Percentiles rank a stretch among this genome's conserved stretches.
phyloP scores from a whole-genome alignment of 2,113 vertebrate species.

The Megaleporinus macrocephalus region DNA sequence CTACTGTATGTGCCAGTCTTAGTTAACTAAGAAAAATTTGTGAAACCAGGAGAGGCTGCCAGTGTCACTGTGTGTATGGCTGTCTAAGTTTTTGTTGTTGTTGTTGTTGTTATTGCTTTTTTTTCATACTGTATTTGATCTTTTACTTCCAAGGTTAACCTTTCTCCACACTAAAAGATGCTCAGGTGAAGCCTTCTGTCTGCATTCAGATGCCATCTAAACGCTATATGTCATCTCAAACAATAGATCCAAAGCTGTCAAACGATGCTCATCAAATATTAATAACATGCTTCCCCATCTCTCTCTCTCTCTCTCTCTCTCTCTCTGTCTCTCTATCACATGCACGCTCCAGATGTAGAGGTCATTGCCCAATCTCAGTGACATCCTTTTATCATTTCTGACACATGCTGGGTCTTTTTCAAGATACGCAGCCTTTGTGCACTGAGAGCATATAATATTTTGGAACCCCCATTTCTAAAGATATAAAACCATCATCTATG shows the following conservation, averaged over 20 bases:
- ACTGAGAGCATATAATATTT: background rate
- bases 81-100: background rate
- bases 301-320: background rate
- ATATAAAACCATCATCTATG: background rate
- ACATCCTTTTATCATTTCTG: slow-evolving; percentile 12
- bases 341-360: slow-evolving; percentile 28
- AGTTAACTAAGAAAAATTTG: background rate
- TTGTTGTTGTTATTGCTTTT: background rate
- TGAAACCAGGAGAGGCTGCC: background rate
- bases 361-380: slow-evolving; percentile 3
- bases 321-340: background rate
- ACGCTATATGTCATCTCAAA: slow-evolving; percentile 1
- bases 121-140: slow-evolving; percentile 6
- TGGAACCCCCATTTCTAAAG: background rate
- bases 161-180: slow-evolving; percentile 10
- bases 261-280: slow-evolving; percentile 31
- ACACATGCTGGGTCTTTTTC: background rate
- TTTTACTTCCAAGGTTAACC: slow-evolving; percentile 7
- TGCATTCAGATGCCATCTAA: background rate
- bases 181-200: background rate
- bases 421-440: background rate
- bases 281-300: background rate
- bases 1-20: background rate
- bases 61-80: background rate
- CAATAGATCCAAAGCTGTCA: slow-evolving; percentile 26